phyloP scores from a whole-genome alignment of 2,888 invertebrate species.

The Xiphydria camelus region DNA sequence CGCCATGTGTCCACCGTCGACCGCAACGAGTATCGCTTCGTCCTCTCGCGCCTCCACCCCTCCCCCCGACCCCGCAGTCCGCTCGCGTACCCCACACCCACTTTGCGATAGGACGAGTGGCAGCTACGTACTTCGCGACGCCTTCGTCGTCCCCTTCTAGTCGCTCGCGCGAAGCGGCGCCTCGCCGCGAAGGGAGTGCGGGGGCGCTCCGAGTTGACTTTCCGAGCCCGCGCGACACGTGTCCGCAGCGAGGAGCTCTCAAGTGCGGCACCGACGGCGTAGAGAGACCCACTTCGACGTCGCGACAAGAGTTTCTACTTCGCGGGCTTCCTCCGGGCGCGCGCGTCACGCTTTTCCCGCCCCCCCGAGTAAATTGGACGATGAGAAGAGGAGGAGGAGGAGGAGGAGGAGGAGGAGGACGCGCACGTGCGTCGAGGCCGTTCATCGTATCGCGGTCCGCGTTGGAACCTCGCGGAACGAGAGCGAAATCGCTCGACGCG shows the following conservation, averaged over 20 bases:
- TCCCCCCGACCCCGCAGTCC: not conserved
- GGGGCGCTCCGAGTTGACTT: not conserved
- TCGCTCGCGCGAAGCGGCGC: slow-evolving; percentile 1
- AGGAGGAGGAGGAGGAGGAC: too few relatives aligned
- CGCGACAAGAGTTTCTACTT: slow-evolving; percentile 54
- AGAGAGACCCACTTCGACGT: too few relatives aligned
- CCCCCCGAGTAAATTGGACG: too few relatives aligned
- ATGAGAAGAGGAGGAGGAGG: too few relatives aligned
- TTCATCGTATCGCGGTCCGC: too few relatives aligned
- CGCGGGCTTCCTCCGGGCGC: slow-evolving; percentile 30
- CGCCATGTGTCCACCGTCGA: not conserved
- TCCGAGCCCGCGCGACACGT: not conserved
- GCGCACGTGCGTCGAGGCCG: too few relatives aligned
- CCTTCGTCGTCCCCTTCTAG: slow-evolving; percentile 10
- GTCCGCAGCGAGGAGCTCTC: too few relatives aligned
- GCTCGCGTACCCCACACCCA: not conserved
- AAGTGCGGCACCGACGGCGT: too few relatives aligned
- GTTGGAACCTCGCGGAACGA: too few relatives aligned
- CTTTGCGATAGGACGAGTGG: slow-evolving; percentile 20
- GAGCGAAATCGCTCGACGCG: too few relatives aligned
- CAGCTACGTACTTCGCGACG: slow-evolving; percentile 12
- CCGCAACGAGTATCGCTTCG: not conserved
- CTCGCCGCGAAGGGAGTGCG: slow-evolving; percentile 4
- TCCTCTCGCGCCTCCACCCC: not conserved
- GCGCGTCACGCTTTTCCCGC: too few relatives aligned